Evolutionary conservation across 2,113 vertebrate species (phyloP).

Genomic region (Hucho hucho): DNA sequence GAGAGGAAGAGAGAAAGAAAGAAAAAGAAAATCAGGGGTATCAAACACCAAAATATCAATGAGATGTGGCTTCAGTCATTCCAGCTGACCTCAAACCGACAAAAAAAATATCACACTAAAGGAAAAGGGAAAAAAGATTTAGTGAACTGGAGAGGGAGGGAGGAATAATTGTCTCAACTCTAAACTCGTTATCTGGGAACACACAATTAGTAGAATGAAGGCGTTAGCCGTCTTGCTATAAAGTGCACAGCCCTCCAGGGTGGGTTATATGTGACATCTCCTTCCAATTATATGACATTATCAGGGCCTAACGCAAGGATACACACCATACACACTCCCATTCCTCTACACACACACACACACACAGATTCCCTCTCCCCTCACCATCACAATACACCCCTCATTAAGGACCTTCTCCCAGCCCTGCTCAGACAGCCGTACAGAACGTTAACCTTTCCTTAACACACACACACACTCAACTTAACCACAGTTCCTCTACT

Average conservation of each 20-base stretch:
- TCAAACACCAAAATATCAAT: slow-evolving; percentile 24
- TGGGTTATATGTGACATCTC: slow-evolving; percentile 50
- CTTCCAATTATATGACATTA: slow-evolving; percentile 65
- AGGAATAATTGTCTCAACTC: slow-evolving; percentile 62
- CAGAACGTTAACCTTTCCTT: slow-evolving; percentile 11
- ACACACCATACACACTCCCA: background rate
- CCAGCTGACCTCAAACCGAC: slow-evolving; percentile 54
- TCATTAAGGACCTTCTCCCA: background rate
- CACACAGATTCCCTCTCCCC: slow-evolving; percentile 5
- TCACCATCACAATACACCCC: background rate
- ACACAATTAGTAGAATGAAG: slow-evolving; percentile 55
- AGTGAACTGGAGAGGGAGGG: background rate
- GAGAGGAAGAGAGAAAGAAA: too few relatives aligned
- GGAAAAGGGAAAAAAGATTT: background rate
- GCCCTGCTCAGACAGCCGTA: background rate
- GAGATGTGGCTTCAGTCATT: slow-evolving; percentile 43
- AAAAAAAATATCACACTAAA: slow-evolving; percentile 19
- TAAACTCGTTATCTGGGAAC: slow-evolving; percentile 62
- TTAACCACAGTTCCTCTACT: slow-evolving; percentile 14
- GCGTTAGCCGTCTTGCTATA: slow-evolving; percentile 58
- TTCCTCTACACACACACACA: background rate
- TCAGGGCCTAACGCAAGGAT: slow-evolving; percentile 6
- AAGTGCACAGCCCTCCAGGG: slow-evolving; percentile 54
- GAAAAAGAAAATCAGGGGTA: too few relatives aligned
- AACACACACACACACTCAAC: background rate